Evolutionary conservation across 2,888 invertebrate species (phyloP).

Genomic region (Julus scandinavius): DNA sequence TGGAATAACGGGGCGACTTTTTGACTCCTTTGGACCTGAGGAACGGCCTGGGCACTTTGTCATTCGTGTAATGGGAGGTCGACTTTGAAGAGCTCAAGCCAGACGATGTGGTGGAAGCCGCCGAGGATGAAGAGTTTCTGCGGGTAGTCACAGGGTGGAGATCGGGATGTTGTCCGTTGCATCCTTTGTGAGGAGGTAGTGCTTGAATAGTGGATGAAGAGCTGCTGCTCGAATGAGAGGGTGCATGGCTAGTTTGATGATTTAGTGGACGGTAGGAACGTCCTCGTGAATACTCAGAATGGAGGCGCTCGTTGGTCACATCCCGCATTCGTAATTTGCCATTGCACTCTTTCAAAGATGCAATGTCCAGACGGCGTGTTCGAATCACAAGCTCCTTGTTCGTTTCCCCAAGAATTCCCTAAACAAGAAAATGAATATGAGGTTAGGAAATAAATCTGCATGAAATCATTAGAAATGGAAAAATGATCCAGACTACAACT

Average conservation of each 20-base stretch:
- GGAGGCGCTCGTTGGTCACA: constrained; percentile 50
- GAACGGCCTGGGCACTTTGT: constrained; percentile 51
- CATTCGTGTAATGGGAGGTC: background rate
- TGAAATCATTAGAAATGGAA: background rate
- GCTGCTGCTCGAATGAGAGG: constrained; percentile 12
- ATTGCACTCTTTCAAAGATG: background rate
- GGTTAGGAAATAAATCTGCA: background rate
- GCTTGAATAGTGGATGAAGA: background rate
- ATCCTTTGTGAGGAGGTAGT: constrained; percentile 43
- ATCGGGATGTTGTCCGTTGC: background rate
- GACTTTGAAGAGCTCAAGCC: constrained; percentile 28
- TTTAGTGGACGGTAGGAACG: constrained; percentile 37
- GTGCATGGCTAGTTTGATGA: constrained; percentile 37
- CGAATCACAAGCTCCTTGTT: constrained; percentile 48
- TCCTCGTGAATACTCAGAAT: constrained; percentile 37
- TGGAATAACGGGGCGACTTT: constrained; percentile 75
- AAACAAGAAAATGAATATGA: background rate
- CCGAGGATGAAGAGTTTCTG: constrained; percentile 44
- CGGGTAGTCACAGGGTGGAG: constrained; percentile 7
- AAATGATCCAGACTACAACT: background rate
- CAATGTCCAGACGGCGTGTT: constrained; percentile 33
- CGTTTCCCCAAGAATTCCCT: constrained; percentile 20
- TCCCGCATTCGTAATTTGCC: constrained; percentile 48
- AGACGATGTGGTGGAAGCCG: constrained; percentile 43
- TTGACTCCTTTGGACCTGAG: constrained; percentile 52